phyloP scores from a whole-genome alignment of 37 sponge, comb jelly and placozoan species.

The Cladorhizidae sp. region DNA sequence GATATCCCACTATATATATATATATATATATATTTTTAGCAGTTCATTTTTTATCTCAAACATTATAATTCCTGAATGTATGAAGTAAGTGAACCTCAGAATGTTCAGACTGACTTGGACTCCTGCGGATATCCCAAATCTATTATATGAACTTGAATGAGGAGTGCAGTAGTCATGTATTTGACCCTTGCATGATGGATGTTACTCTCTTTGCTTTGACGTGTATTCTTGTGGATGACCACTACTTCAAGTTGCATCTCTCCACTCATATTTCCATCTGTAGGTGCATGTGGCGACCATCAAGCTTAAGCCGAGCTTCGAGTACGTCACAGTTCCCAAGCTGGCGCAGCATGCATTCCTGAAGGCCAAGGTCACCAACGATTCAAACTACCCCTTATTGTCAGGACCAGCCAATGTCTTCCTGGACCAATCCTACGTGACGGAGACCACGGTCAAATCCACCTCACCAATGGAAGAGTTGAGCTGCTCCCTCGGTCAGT shows the following conservation, averaged over 20 bases:
- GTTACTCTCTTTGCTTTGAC: too few species aligned
- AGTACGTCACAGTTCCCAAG: conserved; percentile 83
- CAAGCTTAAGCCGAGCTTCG: conserved; percentile 70
- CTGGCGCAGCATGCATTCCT: conserved; percentile 77
- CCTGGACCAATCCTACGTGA: conserved; percentile 71
- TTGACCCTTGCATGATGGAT: too few species aligned
- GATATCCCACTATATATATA: too few species aligned
- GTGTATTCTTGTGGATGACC: too few species aligned
- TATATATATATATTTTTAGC: too few species aligned
- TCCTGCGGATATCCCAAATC: too few species aligned
- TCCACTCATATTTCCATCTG: not conserved
- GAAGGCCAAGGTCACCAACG: conserved; percentile 67
- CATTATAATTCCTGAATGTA: too few species aligned
- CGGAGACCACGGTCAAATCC: conserved; percentile 51
- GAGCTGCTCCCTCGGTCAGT: conserved; percentile 61
- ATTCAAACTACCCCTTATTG: conserved; percentile 63
- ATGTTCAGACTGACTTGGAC: too few species aligned
- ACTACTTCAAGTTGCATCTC: not conserved
- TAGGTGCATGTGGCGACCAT: conserved; percentile 59
- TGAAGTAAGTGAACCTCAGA: too few species aligned
- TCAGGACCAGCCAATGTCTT: conserved; percentile 76
- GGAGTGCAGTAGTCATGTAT: not conserved
- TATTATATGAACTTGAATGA: not conserved
- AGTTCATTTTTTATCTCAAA: too few species aligned
- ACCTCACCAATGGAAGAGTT: conserved; percentile 74